phyloP scores from a whole-genome alignment of 2,888 invertebrate genomes.

The Bellardia bayeri region DNA sequence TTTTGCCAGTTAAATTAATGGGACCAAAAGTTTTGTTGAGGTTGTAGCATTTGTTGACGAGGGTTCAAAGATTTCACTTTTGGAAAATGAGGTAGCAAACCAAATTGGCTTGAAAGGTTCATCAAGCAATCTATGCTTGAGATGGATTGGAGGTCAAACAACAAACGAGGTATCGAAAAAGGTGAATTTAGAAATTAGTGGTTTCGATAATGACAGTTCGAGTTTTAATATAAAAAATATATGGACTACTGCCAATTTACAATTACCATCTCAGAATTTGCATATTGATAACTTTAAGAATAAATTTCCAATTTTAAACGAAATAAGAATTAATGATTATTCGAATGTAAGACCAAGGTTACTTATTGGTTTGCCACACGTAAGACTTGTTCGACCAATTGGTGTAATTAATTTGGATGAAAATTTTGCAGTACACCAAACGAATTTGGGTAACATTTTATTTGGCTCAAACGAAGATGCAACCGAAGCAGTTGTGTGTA shows the following conservation, averaged over 20 bases:
- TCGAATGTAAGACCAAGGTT: not conserved
- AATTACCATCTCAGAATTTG: conserved; percentile 41
- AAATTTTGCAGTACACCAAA: conserved; percentile 16
- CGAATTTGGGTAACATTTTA: conserved; percentile 18
- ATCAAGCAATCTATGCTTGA: conserved; percentile 26
- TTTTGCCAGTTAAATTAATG: conserved; percentile 37
- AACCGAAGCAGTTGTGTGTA: not conserved
- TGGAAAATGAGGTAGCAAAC: conserved; percentile 47
- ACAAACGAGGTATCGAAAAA: conserved; percentile 24
- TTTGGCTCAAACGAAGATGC: conserved; percentile 18
- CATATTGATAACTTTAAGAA: conserved; percentile 25
- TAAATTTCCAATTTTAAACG: conserved; percentile 28
- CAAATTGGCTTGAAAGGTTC: conserved; percentile 58
- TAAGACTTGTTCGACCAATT: conserved; percentile 25
- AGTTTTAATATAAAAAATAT: conserved; percentile 31
- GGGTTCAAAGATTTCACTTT: conserved; percentile 60
- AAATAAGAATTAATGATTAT: conserved; percentile 30
- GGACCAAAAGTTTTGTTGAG: conserved; percentile 24
- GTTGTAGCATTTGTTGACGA: conserved; percentile 69
- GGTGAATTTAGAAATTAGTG: conserved; percentile 40
- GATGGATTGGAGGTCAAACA: conserved; percentile 47
- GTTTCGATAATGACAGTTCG: not conserved
- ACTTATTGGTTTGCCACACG: conserved; percentile 38
- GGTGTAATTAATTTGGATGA: conserved; percentile 41
- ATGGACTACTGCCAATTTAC: conserved; percentile 35